These are phyloP conservation scores for Leucophenga maculata DNA, from an alignment of 2,888 invertebrate genomes.

Conservation along the genomic window DNA sequence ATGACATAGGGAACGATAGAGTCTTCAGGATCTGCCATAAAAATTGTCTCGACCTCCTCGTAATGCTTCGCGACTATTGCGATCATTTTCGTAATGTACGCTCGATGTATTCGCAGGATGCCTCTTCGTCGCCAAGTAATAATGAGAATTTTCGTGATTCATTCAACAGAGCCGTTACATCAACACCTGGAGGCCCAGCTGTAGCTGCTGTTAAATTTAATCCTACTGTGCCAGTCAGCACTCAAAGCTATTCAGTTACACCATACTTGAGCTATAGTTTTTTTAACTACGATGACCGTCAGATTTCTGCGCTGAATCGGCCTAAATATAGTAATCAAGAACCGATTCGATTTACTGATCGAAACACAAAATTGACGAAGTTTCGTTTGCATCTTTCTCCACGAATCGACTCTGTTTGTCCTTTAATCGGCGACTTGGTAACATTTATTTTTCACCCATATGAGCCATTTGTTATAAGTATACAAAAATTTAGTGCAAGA, in stretches of 20 bases:
- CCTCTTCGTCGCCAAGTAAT: conserved; percentile 92
- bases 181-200: conserved; percentile 81
- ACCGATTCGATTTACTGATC: conserved; percentile 90
- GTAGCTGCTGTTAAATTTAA: conserved; percentile 92
- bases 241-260: conserved; percentile 93
- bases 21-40: conserved; percentile 92
- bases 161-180: conserved; percentile 40
- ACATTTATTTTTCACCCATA: conserved; percentile 97
- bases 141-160: conserved; percentile 78
- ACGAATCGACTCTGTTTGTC: conserved; percentile 16
- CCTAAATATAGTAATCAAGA: conserved; percentile 84
- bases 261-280: conserved; percentile 93
- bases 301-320: conserved; percentile 95
- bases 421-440: conserved; percentile 80
- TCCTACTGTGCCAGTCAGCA: conserved; percentile 93
- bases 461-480: conserved; percentile 96
- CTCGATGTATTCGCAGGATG: conserved; percentile 83
- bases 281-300: conserved; percentile 96
- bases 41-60: conserved; percentile 86
- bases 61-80: conserved; percentile 90
- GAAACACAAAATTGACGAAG: conserved; percentile 85
- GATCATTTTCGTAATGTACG: conserved; percentile 93
- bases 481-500: conserved; percentile 92
- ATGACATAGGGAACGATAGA: conserved; percentile 87
- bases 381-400: conserved; percentile 79